Base-by-base conservation (phyloP, 37 sponge, comb jelly and placozoan genomes). In the Beroe forskalii region DNA sequence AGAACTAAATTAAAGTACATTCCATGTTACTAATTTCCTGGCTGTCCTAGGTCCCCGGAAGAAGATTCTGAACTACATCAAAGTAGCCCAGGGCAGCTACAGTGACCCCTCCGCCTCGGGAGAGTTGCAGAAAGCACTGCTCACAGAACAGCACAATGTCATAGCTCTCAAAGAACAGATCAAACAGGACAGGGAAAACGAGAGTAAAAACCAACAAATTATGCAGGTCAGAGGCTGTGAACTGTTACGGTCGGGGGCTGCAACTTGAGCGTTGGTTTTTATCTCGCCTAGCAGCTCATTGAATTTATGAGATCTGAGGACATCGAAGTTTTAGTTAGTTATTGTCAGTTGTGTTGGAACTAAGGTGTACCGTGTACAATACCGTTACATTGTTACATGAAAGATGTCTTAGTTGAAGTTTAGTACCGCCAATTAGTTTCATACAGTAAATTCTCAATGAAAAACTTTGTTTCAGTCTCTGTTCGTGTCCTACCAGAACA, bases 21-120 rank as follows among this genome's bases (percentile, higher is more conserved):
- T n/a, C n/a, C n/a, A n/a, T n/a, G n/a, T n/a, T n/a, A n/a, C n/a
- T n/a, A n/a, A n/a, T n/a, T n/a, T n/a, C n/a, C n/a, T n/a, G n/a
- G n/a, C n/a, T n/a, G n/a, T n/a, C n/a, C 22, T 22, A 72, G 76
- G 76, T 8, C 76, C 76, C 76, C 38, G 76, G 38, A 72, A 72
- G 76, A 72, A 72, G 76, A 72, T 72, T 38, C 76, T 72, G 22
- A 72, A 72, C 76, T 72, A 72, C 76, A 72, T 72, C 76, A 72
- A 72, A 8, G 19, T 72, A 38, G 76, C 27, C 6, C 38, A 72
- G 27, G 25, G 17, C 25, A 72, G 14, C 27, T 8, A 38, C 40
- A 36, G 23, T 4, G 40, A 72, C 9, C 28, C 6, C 6, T 2
- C 3, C 3, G 40, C 40, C 30, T 6, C 23, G 38, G 8, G 6